Conservation (phyloP, 2,113 vertebrate species). For the Laterallus jamaicensis region DNA sequence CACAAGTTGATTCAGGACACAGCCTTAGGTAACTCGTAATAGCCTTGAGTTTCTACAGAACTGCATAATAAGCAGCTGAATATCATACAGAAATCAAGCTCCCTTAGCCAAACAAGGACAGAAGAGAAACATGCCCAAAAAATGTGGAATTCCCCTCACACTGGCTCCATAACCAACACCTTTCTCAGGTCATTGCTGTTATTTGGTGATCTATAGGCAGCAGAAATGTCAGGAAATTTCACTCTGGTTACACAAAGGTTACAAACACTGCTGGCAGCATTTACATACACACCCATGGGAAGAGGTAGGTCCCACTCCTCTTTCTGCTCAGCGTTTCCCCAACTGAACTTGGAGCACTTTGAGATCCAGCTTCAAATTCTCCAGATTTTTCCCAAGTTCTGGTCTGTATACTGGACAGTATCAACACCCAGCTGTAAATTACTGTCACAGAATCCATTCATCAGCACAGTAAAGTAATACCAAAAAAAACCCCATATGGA, state of each 20-base stretch:
- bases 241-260: not conserved
- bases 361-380: not conserved
- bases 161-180: not conserved
- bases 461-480: not conserved
- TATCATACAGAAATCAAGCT: not conserved
- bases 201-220: not conserved
- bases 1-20: not conserved
- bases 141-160: rapidly evolving
- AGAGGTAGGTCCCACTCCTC: not conserved
- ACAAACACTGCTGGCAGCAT: not conserved
- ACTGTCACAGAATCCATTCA: not conserved
- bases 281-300: not conserved
- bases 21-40: not conserved
- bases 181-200: not conserved
- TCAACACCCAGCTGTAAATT: not conserved
- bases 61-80: not conserved
- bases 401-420: too few relatives aligned
- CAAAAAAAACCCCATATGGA: not conserved
- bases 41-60: not conserved
- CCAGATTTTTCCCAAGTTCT: not conserved
- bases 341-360: not conserved
- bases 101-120: not conserved
- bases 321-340: not conserved
- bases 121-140: not conserved
- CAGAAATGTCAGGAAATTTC: not conserved